Evolutionary conservation across 2,113 vertebrate species (phyloP).

Genomic region (Mustela nigripes): DNA sequence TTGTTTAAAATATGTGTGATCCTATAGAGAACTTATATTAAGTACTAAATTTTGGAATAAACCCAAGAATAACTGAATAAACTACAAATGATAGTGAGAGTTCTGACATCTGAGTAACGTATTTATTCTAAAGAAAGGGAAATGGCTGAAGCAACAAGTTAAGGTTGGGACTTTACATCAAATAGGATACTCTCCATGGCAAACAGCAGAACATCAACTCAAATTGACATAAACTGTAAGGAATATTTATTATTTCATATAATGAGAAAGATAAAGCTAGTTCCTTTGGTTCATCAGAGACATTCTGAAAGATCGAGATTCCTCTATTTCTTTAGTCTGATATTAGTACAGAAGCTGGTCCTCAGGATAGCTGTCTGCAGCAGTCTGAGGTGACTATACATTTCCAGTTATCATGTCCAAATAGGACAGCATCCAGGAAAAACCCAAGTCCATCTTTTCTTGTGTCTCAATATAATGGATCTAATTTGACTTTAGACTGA

Average conservation of each 20-base stretch:
- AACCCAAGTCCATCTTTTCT: background rate
- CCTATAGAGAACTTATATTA: conserved; percentile 23
- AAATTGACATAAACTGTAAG: background rate
- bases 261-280: background rate
- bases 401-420: background rate
- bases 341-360: background rate
- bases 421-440: background rate
- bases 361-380: background rate
- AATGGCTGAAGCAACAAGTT: background rate
- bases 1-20: background rate
- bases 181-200: background rate
- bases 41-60: conserved; percentile 43
- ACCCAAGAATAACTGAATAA: background rate
- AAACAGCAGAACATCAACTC: background rate
- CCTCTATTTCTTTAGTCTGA: background rate
- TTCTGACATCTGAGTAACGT: background rate
- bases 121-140: conserved; percentile 14
- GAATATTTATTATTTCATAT: background rate
- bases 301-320: background rate
- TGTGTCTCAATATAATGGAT: background rate
- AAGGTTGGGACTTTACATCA: background rate
- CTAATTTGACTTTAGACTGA: background rate
- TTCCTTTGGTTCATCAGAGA: background rate
- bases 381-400: background rate
- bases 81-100: background rate